A percentile compares a stretch with the other conserved stretches of the same genome.
Evolutionary conservation across 2,113 vertebrate species (phyloP).

Genomic region (Melozone crissalis): DNA sequence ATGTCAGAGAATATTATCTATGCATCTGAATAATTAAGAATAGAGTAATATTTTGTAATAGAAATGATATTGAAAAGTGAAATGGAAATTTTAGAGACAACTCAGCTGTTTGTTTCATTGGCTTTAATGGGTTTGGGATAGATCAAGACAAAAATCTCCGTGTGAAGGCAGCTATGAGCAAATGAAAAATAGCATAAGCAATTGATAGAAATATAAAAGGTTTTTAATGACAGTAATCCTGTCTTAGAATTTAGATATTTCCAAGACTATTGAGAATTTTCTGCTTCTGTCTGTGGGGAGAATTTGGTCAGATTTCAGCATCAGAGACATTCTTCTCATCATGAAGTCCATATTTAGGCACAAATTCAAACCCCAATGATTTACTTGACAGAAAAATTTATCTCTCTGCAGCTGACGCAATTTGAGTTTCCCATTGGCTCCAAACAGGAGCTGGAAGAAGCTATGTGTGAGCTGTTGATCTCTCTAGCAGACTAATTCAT

Average conservation of each 20-base stretch:
- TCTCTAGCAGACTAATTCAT: not conserved
- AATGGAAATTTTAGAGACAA: not conserved
- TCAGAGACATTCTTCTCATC: not conserved
- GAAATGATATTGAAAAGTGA: not conserved
- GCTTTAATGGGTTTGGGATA: not conserved
- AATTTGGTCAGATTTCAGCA: conserved; percentile 1
- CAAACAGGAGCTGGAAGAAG: not conserved
- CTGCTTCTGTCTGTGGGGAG: not conserved
- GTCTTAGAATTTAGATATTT: not conserved
- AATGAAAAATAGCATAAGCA: not conserved
- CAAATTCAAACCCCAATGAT: not conserved
- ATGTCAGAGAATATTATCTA: not conserved
- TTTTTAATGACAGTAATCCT: not conserved
- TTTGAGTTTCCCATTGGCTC: not conserved
- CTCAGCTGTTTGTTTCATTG: not conserved
- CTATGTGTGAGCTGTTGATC: not conserved
- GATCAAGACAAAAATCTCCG: not conserved
- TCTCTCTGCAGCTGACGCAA: not conserved
- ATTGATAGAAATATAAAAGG: not conserved
- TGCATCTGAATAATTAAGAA: not conserved
- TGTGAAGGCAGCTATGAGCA: not conserved
- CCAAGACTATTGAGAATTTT: not conserved
- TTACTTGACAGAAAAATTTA: not conserved
- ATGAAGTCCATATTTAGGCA: not conserved
- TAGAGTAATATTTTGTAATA: not conserved